These are phyloP conservation scores for Sebastes cheni DNA, from an alignment of 2,797 vertebrate genomes.

Conservation along the genomic window DNA sequence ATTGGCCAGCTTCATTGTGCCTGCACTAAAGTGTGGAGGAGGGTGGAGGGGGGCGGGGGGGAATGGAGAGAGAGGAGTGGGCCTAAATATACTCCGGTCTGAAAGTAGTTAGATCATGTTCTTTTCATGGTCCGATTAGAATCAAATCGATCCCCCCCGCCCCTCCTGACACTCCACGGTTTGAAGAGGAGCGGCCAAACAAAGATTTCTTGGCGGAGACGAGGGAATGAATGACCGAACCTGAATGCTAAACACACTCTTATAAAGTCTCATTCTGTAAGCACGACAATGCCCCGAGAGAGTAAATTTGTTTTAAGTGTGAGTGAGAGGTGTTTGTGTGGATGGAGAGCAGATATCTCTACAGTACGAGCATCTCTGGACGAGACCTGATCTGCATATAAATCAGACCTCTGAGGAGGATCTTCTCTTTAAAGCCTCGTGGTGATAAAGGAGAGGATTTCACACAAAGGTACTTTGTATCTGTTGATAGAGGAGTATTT, in stretches of 20 bases:
- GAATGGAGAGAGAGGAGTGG: conserved; percentile 87
- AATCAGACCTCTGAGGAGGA: conserved; percentile 42
- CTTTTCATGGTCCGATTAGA: conserved; percentile 99
- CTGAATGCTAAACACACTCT: conserved; percentile 99
- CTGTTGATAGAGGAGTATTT: conserved; percentile 14
- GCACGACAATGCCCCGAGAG: conserved; percentile 85
- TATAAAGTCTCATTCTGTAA: conserved; percentile 86
- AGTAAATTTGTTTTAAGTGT: conserved; percentile 75
- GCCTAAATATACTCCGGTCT: conserved; percentile 98
- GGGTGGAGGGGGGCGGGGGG: conserved; percentile 61
- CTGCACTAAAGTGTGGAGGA: conserved; percentile 59
- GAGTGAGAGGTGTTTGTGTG: conserved; percentile 59
- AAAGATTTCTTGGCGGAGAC: conserved; percentile 92
- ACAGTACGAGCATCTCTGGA: conserved; percentile 43
- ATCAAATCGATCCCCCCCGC: conserved; percentile 99
- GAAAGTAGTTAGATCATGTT: conserved; percentile 99
- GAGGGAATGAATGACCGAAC: conserved; percentile 90
- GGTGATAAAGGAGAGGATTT: conserved; percentile 22
- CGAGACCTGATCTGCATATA: conserved; percentile 57
- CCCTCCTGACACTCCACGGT: conserved; percentile 91
- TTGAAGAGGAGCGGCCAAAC: conserved; percentile 94
- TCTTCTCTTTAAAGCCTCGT: conserved; percentile 30
- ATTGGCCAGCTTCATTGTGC: conserved; percentile 96
- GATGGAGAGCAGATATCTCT: conserved; percentile 38
- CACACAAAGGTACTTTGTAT: conserved; percentile 22